Percentiles rank a stretch among this genome's conserved stretches.
Evolutionary conservation across 2,888 invertebrate genomes (phyloP).

Genomic region (Dioctria linearis): DNA sequence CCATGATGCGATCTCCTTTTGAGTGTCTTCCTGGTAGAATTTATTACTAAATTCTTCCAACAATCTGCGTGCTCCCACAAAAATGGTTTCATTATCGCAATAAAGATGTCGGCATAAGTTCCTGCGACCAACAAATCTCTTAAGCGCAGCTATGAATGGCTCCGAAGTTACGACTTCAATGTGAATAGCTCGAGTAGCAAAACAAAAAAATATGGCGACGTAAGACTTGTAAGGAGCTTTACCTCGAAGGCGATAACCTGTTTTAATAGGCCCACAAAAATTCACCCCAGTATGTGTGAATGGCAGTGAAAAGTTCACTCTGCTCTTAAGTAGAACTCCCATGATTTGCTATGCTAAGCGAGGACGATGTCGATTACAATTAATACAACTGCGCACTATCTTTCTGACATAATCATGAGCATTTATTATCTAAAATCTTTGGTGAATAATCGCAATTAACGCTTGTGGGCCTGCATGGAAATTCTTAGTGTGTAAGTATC

Average conservation of each 20-base stretch:
- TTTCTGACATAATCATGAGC: background rate
- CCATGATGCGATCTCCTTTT: no score
- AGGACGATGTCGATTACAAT: constrained; percentile 38
- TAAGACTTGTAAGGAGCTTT: constrained; percentile 56
- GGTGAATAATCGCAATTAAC: constrained; percentile 24
- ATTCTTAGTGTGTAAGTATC: background rate
- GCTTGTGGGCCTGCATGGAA: background rate
- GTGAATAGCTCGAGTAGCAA: constrained; percentile 59
- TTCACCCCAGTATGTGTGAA: no score
- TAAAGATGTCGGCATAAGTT: constrained; percentile 32
- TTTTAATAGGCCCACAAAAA: background rate
- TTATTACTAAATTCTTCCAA: no score
- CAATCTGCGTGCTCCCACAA: constrained; percentile 53
- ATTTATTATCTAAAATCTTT: background rate
- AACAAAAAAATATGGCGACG: constrained; percentile 59
- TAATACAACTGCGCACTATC: constrained; percentile 42
- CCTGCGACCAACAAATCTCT: constrained; percentile 55
- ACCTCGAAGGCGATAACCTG: constrained; percentile 57
- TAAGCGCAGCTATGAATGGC: constrained; percentile 55
- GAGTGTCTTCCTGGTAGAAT: no score
- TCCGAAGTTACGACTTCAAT: constrained; percentile 58
- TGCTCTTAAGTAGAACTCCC: no score
- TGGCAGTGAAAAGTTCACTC: no score
- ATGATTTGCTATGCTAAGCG: no score
- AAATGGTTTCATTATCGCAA: no score